Percentiles rank a stretch among this genome's conserved stretches.
These are phyloP conservation scores for Hafferia zeledoni DNA, from an alignment of 2,797 vertebrate genomes.

Conservation along the genomic window DNA sequence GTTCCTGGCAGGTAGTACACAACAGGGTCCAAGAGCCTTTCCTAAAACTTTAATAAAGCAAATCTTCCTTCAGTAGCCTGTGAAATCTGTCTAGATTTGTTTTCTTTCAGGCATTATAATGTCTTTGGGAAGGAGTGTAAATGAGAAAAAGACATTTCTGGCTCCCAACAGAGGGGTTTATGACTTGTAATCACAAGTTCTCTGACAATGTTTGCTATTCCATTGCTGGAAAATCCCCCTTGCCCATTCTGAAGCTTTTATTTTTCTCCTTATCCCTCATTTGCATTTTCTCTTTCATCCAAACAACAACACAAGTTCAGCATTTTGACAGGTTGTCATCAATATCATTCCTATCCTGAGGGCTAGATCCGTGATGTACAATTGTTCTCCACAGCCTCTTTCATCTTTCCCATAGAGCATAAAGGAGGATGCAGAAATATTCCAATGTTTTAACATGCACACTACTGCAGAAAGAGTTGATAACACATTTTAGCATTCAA, in stretches of 20 bases:
- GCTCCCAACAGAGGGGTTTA: background rate
- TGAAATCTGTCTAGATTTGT: background rate
- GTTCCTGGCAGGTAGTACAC: background rate
- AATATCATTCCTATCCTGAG: conserved; percentile 42
- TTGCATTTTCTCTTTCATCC: conserved; percentile 59
- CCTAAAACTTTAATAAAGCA: background rate
- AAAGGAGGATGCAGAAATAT: background rate
- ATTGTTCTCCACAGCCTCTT: conserved; percentile 19
- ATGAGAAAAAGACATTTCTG: background rate
- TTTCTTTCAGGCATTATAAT: background rate
- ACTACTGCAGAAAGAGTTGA: background rate
- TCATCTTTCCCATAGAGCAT: background rate
- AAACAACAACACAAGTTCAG: background rate
- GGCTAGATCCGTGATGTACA: background rate
- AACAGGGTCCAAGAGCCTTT: background rate
- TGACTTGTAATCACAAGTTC: conserved; percentile 15
- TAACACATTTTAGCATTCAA: background rate
- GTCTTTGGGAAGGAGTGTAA: conserved; percentile 20
- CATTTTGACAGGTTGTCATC: conserved; percentile 47
- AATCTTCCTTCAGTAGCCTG: background rate
- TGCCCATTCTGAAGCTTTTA: conserved; percentile 22
- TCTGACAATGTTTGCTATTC: background rate
- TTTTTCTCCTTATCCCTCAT: conserved; percentile 38
- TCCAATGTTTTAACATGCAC: background rate
- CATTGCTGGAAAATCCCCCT: conserved; percentile 6